A percentile compares a stretch with the other conserved stretches of the same genome.
These are phyloP conservation scores for Beaufortia kweichowensis DNA, from an alignment of 2,113 vertebrate species.

Conservation along the genomic window DNA sequence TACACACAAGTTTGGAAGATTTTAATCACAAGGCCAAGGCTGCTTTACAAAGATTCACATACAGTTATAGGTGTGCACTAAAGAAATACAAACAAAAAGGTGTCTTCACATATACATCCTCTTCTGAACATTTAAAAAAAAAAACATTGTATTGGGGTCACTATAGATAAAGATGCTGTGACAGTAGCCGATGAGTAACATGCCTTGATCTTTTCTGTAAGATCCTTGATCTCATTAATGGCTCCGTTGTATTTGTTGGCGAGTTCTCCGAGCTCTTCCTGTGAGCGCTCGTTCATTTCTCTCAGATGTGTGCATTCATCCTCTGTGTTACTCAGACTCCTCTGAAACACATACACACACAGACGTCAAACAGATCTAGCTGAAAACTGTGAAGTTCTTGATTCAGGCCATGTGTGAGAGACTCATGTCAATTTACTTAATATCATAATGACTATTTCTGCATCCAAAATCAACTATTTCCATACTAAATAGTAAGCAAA, in stretches of 20 bases:
- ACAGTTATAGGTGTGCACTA: too few species aligned
- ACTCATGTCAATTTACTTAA: too few species aligned
- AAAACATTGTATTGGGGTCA: too few species aligned
- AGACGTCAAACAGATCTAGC: not conserved
- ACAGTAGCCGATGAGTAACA: not conserved
- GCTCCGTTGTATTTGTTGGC: conserved; percentile 97
- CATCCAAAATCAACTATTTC: too few species aligned
- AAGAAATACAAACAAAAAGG: not conserved
- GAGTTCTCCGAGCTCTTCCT: conserved; percentile 94
- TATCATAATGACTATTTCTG: too few species aligned
- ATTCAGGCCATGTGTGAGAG: too few species aligned
- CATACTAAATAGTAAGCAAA: too few species aligned
- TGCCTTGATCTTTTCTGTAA: conserved; percentile 97
- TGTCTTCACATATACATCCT: not conserved
- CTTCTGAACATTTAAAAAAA: too few species aligned
- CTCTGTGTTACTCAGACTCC: conserved; percentile 96
- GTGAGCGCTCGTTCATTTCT: conserved; percentile 94
- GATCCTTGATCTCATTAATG: conserved; percentile 96
- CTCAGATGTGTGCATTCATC: conserved; percentile 99
- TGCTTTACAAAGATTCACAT: too few species aligned
- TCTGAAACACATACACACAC: conserved; percentile 66
- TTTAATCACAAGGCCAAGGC: not conserved
- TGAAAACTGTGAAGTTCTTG: not conserved
- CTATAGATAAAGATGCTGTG: not conserved
- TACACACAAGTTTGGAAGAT: conserved; percentile 50